Evolutionary conservation across 2,797 vertebrate species (phyloP).

Genomic region (Danio choprae): DNA sequence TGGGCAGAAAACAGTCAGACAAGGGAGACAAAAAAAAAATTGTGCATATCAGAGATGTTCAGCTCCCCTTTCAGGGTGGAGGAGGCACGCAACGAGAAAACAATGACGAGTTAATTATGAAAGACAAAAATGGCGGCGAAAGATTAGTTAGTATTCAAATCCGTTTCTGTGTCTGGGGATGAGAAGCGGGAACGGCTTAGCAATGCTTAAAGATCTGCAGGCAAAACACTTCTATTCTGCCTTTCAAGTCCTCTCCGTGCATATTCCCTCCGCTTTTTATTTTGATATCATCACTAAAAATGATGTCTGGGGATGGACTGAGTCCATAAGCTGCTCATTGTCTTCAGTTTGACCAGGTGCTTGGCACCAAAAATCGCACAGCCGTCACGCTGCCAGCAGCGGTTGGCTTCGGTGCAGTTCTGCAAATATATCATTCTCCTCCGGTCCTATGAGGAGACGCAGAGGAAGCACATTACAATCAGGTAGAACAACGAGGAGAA

Average conservation of each 20-base stretch:
- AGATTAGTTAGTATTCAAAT: slow-evolving; percentile 64
- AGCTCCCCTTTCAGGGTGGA: slow-evolving; percentile 45
- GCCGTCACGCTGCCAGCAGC: slow-evolving; percentile 75
- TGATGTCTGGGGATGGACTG: slow-evolving; percentile 74
- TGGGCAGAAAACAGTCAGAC: slow-evolving; percentile 30
- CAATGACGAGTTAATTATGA: slow-evolving; percentile 64
- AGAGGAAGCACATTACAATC: slow-evolving; percentile 49
- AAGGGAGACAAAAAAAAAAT: slow-evolving; percentile 33
- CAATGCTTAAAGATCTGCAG: slow-evolving; percentile 51
- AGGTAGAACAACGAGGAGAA: slow-evolving; percentile 43
- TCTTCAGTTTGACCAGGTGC: slow-evolving; percentile 84
- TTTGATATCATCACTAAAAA: slow-evolving; percentile 72
- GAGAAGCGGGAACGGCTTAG: slow-evolving; percentile 51
- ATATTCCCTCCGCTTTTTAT: slow-evolving; percentile 69
- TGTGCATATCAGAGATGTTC: slow-evolving; percentile 44
- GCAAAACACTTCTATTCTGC: slow-evolving; percentile 65
- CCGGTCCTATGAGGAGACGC: slow-evolving; percentile 59
- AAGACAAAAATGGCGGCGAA: slow-evolving; percentile 58
- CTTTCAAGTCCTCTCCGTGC: slow-evolving; percentile 73
- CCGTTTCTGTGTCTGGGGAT: slow-evolving; percentile 60
- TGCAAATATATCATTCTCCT: slow-evolving; percentile 74
- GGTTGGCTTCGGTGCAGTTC: slow-evolving; percentile 73
- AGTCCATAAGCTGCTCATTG: slow-evolving; percentile 81
- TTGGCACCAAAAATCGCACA: slow-evolving; percentile 74
- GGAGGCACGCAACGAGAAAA: slow-evolving; percentile 47